phyloP scores from a whole-genome alignment of 2,113 vertebrate genomes.

The Syrmaticus mikado region DNA sequence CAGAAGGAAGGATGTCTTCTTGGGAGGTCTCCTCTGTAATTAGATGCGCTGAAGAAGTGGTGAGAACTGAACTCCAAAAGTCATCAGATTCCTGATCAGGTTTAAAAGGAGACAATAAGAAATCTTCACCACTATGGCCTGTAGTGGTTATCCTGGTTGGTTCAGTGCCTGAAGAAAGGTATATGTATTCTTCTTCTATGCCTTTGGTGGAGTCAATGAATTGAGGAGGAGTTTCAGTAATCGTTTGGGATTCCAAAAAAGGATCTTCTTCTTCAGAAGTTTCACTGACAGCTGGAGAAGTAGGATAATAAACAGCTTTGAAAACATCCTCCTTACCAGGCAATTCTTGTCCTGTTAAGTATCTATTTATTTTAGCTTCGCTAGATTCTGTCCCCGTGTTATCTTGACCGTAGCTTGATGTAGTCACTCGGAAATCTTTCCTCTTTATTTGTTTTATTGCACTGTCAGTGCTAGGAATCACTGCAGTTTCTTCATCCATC shows the following conservation, averaged over 20 bases:
- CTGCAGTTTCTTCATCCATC: slow-evolving; percentile 59
- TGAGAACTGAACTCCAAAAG: slow-evolving; percentile 69
- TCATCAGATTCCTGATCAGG: slow-evolving; percentile 58
- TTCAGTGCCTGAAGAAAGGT: slow-evolving; percentile 64
- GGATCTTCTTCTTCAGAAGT: slow-evolving; percentile 47
- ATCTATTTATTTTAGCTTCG: slow-evolving; percentile 68
- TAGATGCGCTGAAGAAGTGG: slow-evolving; percentile 49
- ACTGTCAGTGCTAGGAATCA: slow-evolving; percentile 70
- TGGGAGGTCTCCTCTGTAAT: slow-evolving; percentile 59
- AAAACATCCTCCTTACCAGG: slow-evolving; percentile 66
- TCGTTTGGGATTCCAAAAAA: slow-evolving; percentile 41
- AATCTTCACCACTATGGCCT: slow-evolving; percentile 66
- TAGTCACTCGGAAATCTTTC: slow-evolving; percentile 74
- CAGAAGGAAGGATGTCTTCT: slow-evolving; percentile 69
- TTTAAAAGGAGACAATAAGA: slow-evolving; percentile 65
- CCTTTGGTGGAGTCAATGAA: slow-evolving; percentile 47
- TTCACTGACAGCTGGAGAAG: slow-evolving; percentile 63
- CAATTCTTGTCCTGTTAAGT: slow-evolving; percentile 67
- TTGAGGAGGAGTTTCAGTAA: slow-evolving; percentile 44
- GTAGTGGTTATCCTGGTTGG: slow-evolving; percentile 66
- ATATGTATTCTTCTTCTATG: slow-evolving; percentile 60
- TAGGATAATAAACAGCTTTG: slow-evolving; percentile 66
- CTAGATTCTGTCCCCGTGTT: slow-evolving; percentile 41
- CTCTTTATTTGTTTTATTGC: slow-evolving; percentile 73
- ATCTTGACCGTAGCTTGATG: slow-evolving; percentile 71